Base-by-base conservation (phyloP, 2,113 vertebrate genomes). In the Callaeas wilsoni region DNA sequence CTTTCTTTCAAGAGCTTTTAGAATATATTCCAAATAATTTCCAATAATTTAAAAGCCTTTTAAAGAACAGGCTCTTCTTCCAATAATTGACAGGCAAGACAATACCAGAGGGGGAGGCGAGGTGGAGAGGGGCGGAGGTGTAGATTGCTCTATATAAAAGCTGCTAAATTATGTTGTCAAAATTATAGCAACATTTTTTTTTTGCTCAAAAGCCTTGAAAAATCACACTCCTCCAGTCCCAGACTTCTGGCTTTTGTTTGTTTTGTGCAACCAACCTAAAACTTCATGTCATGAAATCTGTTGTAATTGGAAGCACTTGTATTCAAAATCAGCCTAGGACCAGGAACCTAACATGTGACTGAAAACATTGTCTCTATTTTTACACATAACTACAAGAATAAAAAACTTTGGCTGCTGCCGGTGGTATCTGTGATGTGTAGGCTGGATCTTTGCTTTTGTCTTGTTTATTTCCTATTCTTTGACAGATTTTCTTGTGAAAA, bases 151-250 rank as follows among this genome's bases (percentile, higher is more conserved):
- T 89, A 87, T 96, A 97, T 97, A 97, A 97, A 97, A 97, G 95
- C 96, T 94, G 97, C 89, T 97, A 97, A 95, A 96, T 98, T 98
- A 98, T 97, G 95, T 98, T 98, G 97, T 98, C 96, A 97, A 97
- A 98, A 97, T 97, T 98, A 97, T 74, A 97, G 92, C 81, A 98
- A 97, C 95, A 68, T 65, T 88, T 94, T 96, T 78, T 77, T 79
- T 88, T 87, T 71, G 13, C 76, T 89, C 84, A 85, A 94, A 96
- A 95, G 44, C 90, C 81, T 94, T 93, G 69, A 87, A 96, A 94
- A 91, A 96, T 95, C 87, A 80, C 76, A 94, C 62, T 97, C 79
- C 83, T 97, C 63, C 78, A 94, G 70, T 96, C 68, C 82, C 90
- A 93, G 92, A 93, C 57, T 97, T 86, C 92, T 85, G 78, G 74